These are phyloP conservation scores for Schlechtendalia chinensis DNA, from an alignment of 1,140 invertebrate genomes.

Conservation along the genomic window DNA sequence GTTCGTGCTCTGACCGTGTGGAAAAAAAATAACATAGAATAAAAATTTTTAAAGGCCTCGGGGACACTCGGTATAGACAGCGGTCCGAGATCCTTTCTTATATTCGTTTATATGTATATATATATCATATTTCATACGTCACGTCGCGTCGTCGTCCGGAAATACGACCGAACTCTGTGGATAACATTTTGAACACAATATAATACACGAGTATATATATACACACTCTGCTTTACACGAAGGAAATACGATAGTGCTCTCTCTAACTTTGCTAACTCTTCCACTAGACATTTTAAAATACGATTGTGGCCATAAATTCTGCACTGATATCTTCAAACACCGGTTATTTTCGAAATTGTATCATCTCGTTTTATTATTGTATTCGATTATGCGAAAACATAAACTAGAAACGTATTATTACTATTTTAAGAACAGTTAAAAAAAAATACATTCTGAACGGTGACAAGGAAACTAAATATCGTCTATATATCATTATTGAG, in stretches of 20 bases:
- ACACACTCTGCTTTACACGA: background rate
- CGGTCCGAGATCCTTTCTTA: background rate
- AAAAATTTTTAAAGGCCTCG: conserved; percentile 18
- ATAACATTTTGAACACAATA: conserved; percentile 8
- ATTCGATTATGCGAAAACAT: too few relatives aligned
- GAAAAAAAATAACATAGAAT: background rate
- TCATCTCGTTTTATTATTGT: too few relatives aligned
- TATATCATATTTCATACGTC: background rate
- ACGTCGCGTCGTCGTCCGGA: background rate
- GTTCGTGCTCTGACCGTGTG: conserved; percentile 15
- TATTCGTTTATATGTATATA: too few relatives aligned
- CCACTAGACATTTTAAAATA: background rate
- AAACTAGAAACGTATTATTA: too few relatives aligned
- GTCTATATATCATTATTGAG: too few relatives aligned
- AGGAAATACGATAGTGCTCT: background rate
- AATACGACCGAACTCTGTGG: background rate
- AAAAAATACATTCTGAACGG: too few relatives aligned
- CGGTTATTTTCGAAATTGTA: too few relatives aligned
- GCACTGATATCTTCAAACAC: too few relatives aligned
- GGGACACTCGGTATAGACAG: background rate
- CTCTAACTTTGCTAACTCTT: background rate
- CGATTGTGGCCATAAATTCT: background rate
- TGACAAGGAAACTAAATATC: too few relatives aligned
- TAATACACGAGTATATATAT: too few relatives aligned
- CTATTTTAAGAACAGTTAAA: too few relatives aligned